These are phyloP conservation scores for Conops quadrifasciatus DNA, from an alignment of 2,888 invertebrate genomes.

Conservation along the genomic window DNA sequence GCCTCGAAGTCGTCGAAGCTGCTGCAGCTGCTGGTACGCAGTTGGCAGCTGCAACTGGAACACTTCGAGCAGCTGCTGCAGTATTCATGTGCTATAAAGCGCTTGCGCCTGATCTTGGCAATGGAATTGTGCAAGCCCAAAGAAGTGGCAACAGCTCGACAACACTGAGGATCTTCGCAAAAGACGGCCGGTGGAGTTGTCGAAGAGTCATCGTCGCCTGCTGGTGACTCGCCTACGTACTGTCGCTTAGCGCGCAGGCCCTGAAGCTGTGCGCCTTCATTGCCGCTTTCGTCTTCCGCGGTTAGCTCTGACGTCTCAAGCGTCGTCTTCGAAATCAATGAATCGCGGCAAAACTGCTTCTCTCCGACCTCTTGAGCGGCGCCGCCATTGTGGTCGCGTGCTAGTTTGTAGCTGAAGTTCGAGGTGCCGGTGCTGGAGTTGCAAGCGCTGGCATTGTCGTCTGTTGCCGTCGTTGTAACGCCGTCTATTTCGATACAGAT, in stretches of 20 bases:
- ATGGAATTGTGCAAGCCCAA: slow-evolving; percentile 51
- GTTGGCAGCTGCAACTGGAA: slow-evolving; percentile 57
- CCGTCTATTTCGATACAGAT: slow-evolving; percentile 62
- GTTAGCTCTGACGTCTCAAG: slow-evolving; percentile 39
- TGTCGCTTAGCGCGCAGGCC: slow-evolving; percentile 5
- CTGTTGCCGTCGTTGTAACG: slow-evolving; percentile 58
- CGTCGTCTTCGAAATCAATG: slow-evolving; percentile 55
- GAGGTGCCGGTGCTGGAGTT: slow-evolving; percentile 56
- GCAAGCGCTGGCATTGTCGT: slow-evolving; percentile 49
- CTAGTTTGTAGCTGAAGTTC: slow-evolving; percentile 57
- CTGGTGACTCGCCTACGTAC: slow-evolving; percentile 18
- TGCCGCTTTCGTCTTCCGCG: slow-evolving; percentile 50
- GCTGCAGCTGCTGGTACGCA: slow-evolving; percentile 56
- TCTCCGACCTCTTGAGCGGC: slow-evolving; percentile 47
- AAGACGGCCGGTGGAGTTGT: slow-evolving; percentile 31
- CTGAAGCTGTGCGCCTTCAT: slow-evolving; percentile 35
- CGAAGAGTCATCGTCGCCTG: slow-evolving; percentile 21
- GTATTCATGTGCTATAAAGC: slow-evolving; percentile 50
- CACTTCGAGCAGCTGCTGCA: slow-evolving; percentile 59
- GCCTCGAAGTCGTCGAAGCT: slow-evolving; percentile 52
- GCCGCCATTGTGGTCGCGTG: slow-evolving; percentile 47
- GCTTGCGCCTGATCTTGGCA: slow-evolving; percentile 59
- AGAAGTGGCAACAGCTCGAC: slow-evolving; percentile 13
- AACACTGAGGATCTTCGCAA: slow-evolving; percentile 36
- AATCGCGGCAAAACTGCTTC: slow-evolving; percentile 41